Base-by-base conservation (phyloP, 1,140 invertebrate genomes). In the Bombus waltoni region DNA sequence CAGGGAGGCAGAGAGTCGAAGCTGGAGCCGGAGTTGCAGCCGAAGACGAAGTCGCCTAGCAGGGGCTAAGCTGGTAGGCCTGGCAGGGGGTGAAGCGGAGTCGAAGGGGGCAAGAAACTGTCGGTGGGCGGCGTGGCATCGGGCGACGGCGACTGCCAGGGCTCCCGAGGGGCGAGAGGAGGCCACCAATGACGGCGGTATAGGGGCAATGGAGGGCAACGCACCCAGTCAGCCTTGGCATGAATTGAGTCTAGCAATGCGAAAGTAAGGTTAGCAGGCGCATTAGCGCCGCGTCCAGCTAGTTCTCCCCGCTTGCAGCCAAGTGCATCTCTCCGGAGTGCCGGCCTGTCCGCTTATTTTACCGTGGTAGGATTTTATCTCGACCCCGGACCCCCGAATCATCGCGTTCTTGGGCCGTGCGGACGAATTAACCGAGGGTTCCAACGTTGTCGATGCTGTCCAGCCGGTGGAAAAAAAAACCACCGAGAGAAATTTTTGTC, bases 231-330 rank as follows among this genome's bases (percentile, higher is more conserved):
- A 95, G 95, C 95, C 95, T 95, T 95, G 95, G 95, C 95, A 95
- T 94, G 95, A 95, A 95, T 95, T 94, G 95, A 95, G 94, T 95
- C 95, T 95, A 95, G 95, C 94, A 95, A 95, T 95, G 93, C 94
- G 94, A 95, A 95, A 95, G 94, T 95, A 93, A 94, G 94, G 94
- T 93, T 94, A 92, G 92, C 93, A 90, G 86, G 87, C 90, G 86
- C 88, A 88, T 89, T 91, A 81, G 87, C 92, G 88, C 89, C 88
- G 86, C 88, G 87, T 87, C 88, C 90, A 89, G 87, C 90, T 90
- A 92, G 68, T 81, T 85, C 86, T 73, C 81, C 81, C 73, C 57
- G 76, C 81, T 83, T 59, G 86, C 89, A 83, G 70, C 85, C 87
- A 74, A 88, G 81, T 87, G 88, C 89, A 88, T 87, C 84, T 86